Base-by-base conservation (phyloP, 1,140 invertebrate genomes). In the Wasmannia auropunctata region DNA sequence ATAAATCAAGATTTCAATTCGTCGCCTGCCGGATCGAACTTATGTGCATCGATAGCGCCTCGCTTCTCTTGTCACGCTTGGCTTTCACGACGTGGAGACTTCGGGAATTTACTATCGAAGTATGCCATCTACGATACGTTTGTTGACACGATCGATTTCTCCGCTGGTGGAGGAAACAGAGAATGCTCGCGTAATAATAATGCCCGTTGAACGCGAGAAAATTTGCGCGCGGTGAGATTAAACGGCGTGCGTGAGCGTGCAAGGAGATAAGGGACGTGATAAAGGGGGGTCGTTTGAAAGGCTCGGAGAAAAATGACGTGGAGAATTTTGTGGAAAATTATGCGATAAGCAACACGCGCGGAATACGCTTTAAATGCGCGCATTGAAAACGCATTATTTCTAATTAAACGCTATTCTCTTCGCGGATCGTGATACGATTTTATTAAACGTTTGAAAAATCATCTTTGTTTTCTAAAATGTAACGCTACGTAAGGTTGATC, bases 1-100 rank as follows among this genome's bases (percentile, higher is more conserved):
- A 90, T 91, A 91, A 91, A 91, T 91, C 87, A 91, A 80, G 84
- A 87, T 87, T 87, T 87, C 86, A 86, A 86, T 87, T 87, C 84
- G 86, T 87, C 79, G 89, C 54, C 51, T 22, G 58, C 19, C 77
- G 58, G 72, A 72, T 86, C 74, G 65, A 86, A 90, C 86, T 90
- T 84, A 60, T 88, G 79, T 91, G 87, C 87, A 87, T 85, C 79
- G 89, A 91, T 91, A 90, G 85, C 34, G 56, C 54, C 54, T 81
- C 74, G 22, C n/a, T 79, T 34, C 79, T 69, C 14, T 75, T 67
- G 16, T 80, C 85, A 74, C 54, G 37, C 85, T 25, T 46, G 63
- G 63, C 37, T 60, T 28, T 75, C 63, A 63, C 85, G 67, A 86
- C 70, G 85, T 58, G 51, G 16, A 58, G 80, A 67, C 89, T 67